These are phyloP conservation scores for Capreolus pygargus DNA, from an alignment of 2,113 vertebrate species.

Conservation along the genomic window DNA sequence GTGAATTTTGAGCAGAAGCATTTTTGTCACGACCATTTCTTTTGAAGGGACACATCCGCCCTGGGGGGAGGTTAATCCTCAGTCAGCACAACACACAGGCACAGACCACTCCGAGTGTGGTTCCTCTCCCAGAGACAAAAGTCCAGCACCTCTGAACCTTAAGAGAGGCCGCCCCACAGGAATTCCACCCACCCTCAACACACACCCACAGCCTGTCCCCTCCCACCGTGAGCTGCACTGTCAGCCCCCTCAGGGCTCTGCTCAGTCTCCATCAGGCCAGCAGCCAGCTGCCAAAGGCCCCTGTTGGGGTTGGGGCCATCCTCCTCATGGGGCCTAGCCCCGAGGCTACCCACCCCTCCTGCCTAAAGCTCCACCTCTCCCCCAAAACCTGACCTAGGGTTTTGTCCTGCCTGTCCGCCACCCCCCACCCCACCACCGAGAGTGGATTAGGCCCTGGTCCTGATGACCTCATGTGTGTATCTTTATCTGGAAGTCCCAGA, in stretches of 20 bases:
- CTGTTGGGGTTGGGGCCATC: background rate
- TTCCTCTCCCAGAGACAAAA: background rate
- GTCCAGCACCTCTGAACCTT: too few relatives aligned
- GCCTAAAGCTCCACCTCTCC: background rate
- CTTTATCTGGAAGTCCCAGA: background rate
- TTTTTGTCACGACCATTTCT: background rate
- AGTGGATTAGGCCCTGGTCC: background rate
- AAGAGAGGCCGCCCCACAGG: background rate
- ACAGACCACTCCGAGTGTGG: background rate
- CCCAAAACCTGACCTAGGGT: background rate
- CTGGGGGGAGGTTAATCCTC: background rate
- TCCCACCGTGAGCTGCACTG: background rate
- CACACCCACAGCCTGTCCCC: background rate
- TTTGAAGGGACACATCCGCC: background rate
- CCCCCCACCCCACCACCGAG: fast-evolving
- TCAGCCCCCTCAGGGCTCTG: background rate
- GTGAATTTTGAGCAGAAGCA: background rate
- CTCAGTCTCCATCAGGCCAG: background rate
- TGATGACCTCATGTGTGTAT: background rate
- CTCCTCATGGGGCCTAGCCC: background rate
- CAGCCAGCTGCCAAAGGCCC: background rate
- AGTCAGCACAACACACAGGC: background rate
- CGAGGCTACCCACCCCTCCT: background rate
- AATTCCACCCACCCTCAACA: background rate
- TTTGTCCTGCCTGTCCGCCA: background rate